Conservation (phyloP, 1,140 invertebrate species). For the Papilio polyxenes region DNA sequence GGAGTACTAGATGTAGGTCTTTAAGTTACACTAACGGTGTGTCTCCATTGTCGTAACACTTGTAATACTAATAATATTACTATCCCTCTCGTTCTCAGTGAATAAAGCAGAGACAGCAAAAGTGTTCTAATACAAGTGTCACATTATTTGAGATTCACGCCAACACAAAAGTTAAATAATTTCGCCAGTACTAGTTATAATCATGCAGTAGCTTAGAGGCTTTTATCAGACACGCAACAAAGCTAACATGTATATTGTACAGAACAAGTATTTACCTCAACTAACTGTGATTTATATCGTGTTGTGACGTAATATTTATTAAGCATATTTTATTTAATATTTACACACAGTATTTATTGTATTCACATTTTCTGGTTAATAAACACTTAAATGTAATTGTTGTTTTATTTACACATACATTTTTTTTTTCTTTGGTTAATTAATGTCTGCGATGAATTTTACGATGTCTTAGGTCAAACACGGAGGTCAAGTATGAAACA, state of each 20-base stretch:
- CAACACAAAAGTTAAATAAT: conserved; percentile 41
- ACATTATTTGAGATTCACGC: not conserved
- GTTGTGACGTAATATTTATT: conserved; percentile 50
- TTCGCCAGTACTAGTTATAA: conserved; percentile 49
- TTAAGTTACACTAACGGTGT: conserved; percentile 41
- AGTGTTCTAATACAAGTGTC: too few species aligned
- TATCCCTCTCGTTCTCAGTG: too few species aligned
- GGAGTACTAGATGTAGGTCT: conserved; percentile 80
- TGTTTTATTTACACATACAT: not conserved
- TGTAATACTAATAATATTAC: too few species aligned
- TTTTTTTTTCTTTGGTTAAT: too few species aligned
- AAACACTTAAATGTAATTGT: conserved; percentile 24
- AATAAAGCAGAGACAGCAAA: too few species aligned
- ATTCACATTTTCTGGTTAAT: conserved; percentile 34
- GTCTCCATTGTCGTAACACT: not conserved
- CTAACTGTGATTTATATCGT: conserved; percentile 71
- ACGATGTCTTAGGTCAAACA: too few species aligned
- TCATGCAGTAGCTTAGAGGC: conserved; percentile 28
- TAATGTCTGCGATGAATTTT: not conserved
- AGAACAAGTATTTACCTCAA: conserved; percentile 70
- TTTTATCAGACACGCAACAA: conserved; percentile 38
- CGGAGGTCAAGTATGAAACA: too few species aligned
- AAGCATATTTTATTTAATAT: conserved; percentile 31
- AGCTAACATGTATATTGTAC: conserved; percentile 24
- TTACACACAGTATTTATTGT: conserved; percentile 35